Percentiles rank a stretch among this genome's conserved stretches.
These are phyloP conservation scores for Atlantisia rogersi DNA, from an alignment of 2,113 vertebrate species.

Conservation along the genomic window DNA sequence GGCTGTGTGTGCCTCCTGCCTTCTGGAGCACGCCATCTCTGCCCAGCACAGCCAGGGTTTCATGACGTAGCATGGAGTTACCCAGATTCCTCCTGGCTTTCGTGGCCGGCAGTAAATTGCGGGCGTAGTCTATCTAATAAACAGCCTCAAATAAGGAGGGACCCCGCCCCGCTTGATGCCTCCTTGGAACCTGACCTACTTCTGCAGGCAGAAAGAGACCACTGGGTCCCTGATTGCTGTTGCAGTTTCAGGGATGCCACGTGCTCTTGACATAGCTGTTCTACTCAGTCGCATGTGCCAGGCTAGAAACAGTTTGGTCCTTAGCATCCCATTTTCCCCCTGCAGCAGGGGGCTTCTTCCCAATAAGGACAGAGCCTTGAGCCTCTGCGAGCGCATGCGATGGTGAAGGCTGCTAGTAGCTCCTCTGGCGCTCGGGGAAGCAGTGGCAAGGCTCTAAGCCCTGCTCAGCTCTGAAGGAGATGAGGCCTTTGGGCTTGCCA, in stretches of 20 bases:
- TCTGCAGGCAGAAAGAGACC: background rate
- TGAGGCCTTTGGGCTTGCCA: background rate
- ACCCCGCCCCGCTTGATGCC: background rate
- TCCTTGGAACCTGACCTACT: background rate
- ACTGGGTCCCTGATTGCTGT: background rate
- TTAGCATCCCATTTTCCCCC: rapidly evolving
- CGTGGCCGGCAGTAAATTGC: background rate
- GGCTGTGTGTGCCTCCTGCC: background rate
- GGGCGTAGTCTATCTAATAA: background rate
- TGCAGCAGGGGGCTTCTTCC: background rate
- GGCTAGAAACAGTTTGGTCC: background rate
- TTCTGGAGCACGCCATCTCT: background rate
- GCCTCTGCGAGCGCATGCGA: background rate
- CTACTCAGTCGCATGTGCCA: rapidly evolving
- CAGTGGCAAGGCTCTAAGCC: background rate
- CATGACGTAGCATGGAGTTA: background rate
- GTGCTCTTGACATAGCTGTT: rapidly evolving
- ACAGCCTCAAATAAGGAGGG: background rate
- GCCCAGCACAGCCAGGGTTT: background rate
- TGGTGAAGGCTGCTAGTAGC: background rate
- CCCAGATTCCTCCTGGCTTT: background rate
- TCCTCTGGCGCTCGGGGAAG: background rate
- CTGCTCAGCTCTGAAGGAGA: background rate
- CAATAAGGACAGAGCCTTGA: background rate
- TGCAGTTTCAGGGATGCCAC: rapidly evolving